Conservation (phyloP, 1,140 invertebrate species). For the Drosophila equinoxialis region DNA sequence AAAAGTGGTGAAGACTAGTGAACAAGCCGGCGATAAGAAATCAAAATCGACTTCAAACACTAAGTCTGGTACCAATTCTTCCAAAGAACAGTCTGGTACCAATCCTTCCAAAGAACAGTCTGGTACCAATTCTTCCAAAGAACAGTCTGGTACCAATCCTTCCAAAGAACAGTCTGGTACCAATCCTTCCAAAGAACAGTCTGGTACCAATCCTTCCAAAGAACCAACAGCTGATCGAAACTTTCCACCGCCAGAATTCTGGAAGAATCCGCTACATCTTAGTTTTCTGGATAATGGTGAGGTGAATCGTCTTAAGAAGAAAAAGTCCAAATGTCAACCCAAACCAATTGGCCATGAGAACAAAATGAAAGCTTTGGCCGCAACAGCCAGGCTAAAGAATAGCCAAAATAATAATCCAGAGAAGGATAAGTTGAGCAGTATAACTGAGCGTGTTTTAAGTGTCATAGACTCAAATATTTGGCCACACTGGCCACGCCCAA, state of each 20-base stretch:
- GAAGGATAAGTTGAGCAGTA: not conserved
- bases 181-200: no score
- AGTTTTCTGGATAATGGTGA: constrained; percentile 8
- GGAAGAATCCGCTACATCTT: constrained; percentile 33
- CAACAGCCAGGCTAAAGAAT: not conserved
- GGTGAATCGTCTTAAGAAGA: not conserved
- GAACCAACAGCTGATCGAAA: not conserved
- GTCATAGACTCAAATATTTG: not conserved
- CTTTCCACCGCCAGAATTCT: constrained; percentile 28
- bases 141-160: not conserved
- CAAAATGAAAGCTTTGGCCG: constrained; percentile 9
- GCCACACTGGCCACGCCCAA: not conserved
- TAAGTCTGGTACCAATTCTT: not conserved
- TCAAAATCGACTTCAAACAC: no score
- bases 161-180: not conserved
- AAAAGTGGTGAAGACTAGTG: not conserved
- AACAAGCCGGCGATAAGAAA: no score
- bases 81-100: not conserved
- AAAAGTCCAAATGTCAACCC: not conserved
- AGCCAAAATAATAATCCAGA: not conserved
- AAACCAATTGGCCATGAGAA: constrained; percentile 41
- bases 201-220: not conserved
- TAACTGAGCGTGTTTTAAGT: not conserved
- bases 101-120: no score
- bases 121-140: not conserved